Evolutionary conservation across 2,113 vertebrate genomes (phyloP).

Genomic region (Grammomys surdaster): DNA sequence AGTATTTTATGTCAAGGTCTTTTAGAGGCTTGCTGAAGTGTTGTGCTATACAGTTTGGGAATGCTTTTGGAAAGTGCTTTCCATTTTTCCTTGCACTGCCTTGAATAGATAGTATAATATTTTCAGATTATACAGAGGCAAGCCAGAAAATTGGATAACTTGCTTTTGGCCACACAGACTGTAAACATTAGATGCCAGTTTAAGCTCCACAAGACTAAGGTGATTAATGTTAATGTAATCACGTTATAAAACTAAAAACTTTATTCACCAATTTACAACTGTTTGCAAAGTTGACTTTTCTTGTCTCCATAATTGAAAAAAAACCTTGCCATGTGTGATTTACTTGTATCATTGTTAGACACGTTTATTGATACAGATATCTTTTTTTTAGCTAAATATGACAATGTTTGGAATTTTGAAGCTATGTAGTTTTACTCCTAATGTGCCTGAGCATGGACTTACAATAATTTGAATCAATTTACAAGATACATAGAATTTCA

Average conservation of each 20-base stretch:
- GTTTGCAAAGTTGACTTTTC: background rate
- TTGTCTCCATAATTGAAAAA: background rate
- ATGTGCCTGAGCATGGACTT: background rate
- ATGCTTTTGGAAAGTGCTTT: background rate
- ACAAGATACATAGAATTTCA: constrained; percentile 47
- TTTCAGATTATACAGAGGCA: background rate
- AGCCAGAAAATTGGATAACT: background rate
- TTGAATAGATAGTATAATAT: background rate
- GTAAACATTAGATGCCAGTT: background rate
- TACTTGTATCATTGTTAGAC: background rate
- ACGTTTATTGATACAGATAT: background rate
- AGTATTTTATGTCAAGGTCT: constrained; percentile 52
- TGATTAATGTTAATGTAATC: constrained; percentile 9
- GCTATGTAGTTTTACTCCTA: background rate
- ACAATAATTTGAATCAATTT: background rate
- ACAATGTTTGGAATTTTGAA: background rate
- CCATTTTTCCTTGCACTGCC: background rate
- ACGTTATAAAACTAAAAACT: background rate
- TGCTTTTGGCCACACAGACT: background rate
- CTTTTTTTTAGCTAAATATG: background rate
- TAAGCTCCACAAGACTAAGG: background rate
- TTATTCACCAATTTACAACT: background rate
- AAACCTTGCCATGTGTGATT: background rate
- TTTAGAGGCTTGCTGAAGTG: background rate
- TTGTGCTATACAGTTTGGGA: background rate